Percentiles rank a stretch among this genome's conserved stretches.
phyloP scores from a whole-genome alignment of 2,888 invertebrate genomes.

The Drosophila eohydei region DNA sequence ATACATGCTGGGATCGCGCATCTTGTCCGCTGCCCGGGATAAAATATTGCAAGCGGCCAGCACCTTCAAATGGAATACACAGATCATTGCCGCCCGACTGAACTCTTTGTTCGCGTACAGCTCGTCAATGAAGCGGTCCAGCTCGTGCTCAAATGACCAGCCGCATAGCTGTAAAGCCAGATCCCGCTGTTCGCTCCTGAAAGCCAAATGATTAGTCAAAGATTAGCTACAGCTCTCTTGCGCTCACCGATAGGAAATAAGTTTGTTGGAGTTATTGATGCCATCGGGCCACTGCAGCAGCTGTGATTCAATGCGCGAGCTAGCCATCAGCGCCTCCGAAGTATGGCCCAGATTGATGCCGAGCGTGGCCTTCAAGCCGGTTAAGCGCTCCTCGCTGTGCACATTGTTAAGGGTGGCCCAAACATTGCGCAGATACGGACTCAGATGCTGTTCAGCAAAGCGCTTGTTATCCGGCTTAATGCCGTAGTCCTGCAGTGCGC shows the following conservation, averaged over 20 bases:
- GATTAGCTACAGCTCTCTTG: not conserved
- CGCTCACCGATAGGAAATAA: constrained; percentile 80
- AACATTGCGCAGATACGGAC: constrained; percentile 90
- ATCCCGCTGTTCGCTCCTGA: constrained; percentile 88
- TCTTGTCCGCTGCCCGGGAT: constrained; percentile 88
- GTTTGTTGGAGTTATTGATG: constrained; percentile 82
- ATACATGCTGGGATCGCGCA: constrained; percentile 82
- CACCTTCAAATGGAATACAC: constrained; percentile 95
- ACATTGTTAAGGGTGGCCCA: constrained; percentile 88
- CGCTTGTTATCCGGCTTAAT: constrained; percentile 91
- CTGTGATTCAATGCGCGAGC: constrained; percentile 81
- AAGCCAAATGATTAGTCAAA: constrained; percentile 15
- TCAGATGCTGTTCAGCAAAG: constrained; percentile 92
- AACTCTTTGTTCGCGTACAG: constrained; percentile 90
- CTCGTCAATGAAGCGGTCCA: constrained; percentile 87
- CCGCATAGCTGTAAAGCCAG: constrained; percentile 94
- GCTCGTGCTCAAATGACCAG: constrained; percentile 93
- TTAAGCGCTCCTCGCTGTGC: constrained; percentile 88
- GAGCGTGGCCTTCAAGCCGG: constrained; percentile 85
- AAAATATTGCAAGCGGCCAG: constrained; percentile 94
- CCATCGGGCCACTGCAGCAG: constrained; percentile 84
- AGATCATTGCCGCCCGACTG: constrained; percentile 95
- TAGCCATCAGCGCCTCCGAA: constrained; percentile 80
- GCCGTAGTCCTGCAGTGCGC: constrained; percentile 90
- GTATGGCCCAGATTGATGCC: constrained; percentile 79